Evolutionary conservation across 1,140 invertebrate genomes (phyloP).

Genomic region (Drosophila fuyamai): DNA sequence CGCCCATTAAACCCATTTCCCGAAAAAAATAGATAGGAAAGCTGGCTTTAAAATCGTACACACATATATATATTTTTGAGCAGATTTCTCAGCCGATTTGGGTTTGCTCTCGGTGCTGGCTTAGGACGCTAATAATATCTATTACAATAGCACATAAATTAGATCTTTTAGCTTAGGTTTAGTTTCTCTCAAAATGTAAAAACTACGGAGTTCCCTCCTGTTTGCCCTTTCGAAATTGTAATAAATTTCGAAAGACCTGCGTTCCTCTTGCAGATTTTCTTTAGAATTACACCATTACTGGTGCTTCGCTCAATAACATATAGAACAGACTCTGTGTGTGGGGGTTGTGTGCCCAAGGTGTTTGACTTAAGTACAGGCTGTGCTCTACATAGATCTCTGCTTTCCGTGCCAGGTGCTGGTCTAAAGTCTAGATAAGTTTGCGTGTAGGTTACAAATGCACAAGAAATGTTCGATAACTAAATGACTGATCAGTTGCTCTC

Average conservation of each 20-base stretch:
- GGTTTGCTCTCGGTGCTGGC: slow-evolving; percentile 25
- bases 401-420: slow-evolving; percentile 23
- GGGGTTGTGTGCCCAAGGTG: not conserved
- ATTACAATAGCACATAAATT: slow-evolving; percentile 53
- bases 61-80: slow-evolving; percentile 55
- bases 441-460: slow-evolving; percentile 38
- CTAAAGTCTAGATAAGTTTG: slow-evolving; percentile 18
- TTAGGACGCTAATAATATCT: slow-evolving; percentile 66
- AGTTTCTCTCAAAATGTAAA: slow-evolving; percentile 28
- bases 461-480: slow-evolving; percentile 30
- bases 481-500: slow-evolving; percentile 1
- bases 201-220: slow-evolving; percentile 10
- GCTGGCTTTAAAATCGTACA: slow-evolving; percentile 29
- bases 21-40: not conserved
- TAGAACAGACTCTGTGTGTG: slow-evolving; percentile 8
- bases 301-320: slow-evolving; percentile 1
- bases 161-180: slow-evolving; percentile 36
- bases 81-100: slow-evolving; percentile 35
- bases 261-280: not conserved
- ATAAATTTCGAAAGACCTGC: not conserved
- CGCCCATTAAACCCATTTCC: slow-evolving; percentile 32
- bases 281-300: slow-evolving; percentile 16
- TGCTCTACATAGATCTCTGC: slow-evolving; percentile 14
- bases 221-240: not conserved
- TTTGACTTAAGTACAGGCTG: slow-evolving; percentile 42